Conservation (phyloP, 2,113 vertebrate genomes). For the Climacteris rufus region DNA sequence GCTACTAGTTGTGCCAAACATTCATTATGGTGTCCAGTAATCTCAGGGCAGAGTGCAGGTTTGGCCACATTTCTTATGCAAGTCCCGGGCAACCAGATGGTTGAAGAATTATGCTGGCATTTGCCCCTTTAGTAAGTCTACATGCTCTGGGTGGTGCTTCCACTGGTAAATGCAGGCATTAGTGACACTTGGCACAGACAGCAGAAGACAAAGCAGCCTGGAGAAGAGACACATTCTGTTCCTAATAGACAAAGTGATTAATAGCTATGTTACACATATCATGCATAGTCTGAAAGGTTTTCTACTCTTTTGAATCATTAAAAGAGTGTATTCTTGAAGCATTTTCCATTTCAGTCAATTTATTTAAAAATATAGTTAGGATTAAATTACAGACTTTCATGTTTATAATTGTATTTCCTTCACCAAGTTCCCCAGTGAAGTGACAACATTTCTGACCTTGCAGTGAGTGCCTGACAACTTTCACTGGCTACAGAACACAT, state of each 20-base stretch:
- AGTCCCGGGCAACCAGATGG: slow-evolving; percentile 19
- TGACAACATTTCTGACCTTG: neutral
- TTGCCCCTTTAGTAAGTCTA: neutral
- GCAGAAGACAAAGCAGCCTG: neutral
- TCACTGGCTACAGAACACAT: neutral
- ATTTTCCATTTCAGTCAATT: neutral
- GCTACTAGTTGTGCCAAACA: neutral
- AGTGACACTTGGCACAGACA: neutral
- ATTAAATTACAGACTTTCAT: neutral
- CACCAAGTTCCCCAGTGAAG: neutral
- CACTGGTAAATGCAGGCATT: neutral
- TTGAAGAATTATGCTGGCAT: neutral
- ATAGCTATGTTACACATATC: neutral
- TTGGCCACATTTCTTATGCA: neutral
- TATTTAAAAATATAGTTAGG: neutral
- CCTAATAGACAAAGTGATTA: neutral
- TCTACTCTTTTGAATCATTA: neutral
- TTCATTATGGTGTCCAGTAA: neutral
- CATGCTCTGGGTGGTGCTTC: neutral
- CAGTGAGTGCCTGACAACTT: neutral
- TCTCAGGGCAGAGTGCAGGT: neutral
- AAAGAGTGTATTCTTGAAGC: neutral
- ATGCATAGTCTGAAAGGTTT: neutral
- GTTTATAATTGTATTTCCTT: neutral
- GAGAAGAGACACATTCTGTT: neutral